These are phyloP conservation scores for Eupithecia abbreviata DNA, from an alignment of 2,888 invertebrate species.

Conservation along the genomic window DNA sequence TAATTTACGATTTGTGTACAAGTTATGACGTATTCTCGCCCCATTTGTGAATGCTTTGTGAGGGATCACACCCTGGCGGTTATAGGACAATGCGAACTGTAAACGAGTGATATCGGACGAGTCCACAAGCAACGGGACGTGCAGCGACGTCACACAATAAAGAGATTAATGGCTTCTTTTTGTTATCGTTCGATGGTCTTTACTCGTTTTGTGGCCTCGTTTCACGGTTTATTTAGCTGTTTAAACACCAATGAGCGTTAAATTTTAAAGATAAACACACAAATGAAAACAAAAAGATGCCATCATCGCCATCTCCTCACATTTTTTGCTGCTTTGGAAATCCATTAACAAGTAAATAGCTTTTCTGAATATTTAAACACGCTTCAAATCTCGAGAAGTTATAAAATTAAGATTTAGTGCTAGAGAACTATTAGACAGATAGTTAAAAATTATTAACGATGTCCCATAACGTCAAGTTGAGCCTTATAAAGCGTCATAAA, in stretches of 20 bases:
- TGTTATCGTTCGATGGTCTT: slow-evolving; percentile 79
- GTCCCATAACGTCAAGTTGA: slow-evolving; percentile 64
- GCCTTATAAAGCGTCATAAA: slow-evolving; percentile 73
- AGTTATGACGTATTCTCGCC: slow-evolving; percentile 73
- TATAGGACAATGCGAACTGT: slow-evolving; percentile 73
- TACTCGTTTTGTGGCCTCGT: slow-evolving; percentile 78
- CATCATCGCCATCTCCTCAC: slow-evolving; percentile 24
- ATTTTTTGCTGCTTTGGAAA: slow-evolving; percentile 35
- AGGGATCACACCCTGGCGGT: slow-evolving; percentile 78
- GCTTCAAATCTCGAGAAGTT: slow-evolving; percentile 43
- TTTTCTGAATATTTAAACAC: slow-evolving; percentile 36
- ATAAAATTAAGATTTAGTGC: slow-evolving; percentile 54
- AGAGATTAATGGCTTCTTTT: slow-evolving; percentile 80
- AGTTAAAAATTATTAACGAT: slow-evolving; percentile 72
- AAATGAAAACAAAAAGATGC: slow-evolving; percentile 58
- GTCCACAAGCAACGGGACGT: slow-evolving; percentile 77
- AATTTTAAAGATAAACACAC: slow-evolving; percentile 66
- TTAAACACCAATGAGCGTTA: slow-evolving; percentile 74
- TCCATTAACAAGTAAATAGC: slow-evolving; percentile 32
- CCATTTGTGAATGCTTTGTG: slow-evolving; percentile 75
- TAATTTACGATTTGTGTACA: slow-evolving; percentile 76
- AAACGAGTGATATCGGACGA: slow-evolving; percentile 70
- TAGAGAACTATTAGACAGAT: slow-evolving; percentile 61
- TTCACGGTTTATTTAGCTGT: slow-evolving; percentile 79
- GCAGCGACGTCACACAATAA: slow-evolving; percentile 72